Conservation (phyloP, 1,140 invertebrate species). For the Hestina assimilis region DNA sequence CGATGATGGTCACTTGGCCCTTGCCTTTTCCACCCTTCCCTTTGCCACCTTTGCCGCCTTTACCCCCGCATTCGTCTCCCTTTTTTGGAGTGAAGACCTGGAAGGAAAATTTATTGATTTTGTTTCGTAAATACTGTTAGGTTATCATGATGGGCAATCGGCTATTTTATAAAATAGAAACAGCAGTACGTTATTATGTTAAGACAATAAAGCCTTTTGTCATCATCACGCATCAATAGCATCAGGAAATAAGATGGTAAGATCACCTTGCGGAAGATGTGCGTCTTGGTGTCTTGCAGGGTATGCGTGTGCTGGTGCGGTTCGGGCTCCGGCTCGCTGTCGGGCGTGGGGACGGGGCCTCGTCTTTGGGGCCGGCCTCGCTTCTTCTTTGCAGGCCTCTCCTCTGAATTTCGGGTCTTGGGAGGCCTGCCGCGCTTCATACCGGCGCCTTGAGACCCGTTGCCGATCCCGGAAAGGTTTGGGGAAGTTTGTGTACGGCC, state of each 20-base stretch:
- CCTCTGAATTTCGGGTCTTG: constrained; percentile 44
- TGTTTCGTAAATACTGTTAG: too few relatives aligned
- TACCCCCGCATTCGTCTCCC: constrained; percentile 80
- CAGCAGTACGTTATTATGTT: too few relatives aligned
- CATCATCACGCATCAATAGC: too few relatives aligned
- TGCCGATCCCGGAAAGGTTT: constrained; percentile 24
- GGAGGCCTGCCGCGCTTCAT: constrained; percentile 60
- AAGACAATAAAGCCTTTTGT: too few relatives aligned
- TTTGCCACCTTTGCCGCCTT: constrained; percentile 81
- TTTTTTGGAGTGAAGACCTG: constrained; percentile 74
- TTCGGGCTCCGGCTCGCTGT: constrained; percentile 49
- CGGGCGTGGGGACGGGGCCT: constrained; percentile 37
- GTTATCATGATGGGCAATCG: too few relatives aligned
- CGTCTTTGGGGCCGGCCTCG: constrained; percentile 55
- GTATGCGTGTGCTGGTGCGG: constrained; percentile 42
- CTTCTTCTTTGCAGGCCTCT: constrained; percentile 54
- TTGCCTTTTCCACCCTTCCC: constrained; percentile 82
- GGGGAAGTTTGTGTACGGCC: constrained; percentile 35
- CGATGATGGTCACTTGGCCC: constrained; percentile 79
- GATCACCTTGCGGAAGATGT: constrained; percentile 68
- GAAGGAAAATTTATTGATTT: too few relatives aligned
- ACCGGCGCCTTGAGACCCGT: constrained; percentile 40
- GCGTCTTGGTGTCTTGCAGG: constrained; percentile 58
- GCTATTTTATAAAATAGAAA: too few relatives aligned
- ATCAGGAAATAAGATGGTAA: too few relatives aligned